phyloP scores from a whole-genome alignment of 2,797 vertebrate species.

The Furcifer pardalis region DNA sequence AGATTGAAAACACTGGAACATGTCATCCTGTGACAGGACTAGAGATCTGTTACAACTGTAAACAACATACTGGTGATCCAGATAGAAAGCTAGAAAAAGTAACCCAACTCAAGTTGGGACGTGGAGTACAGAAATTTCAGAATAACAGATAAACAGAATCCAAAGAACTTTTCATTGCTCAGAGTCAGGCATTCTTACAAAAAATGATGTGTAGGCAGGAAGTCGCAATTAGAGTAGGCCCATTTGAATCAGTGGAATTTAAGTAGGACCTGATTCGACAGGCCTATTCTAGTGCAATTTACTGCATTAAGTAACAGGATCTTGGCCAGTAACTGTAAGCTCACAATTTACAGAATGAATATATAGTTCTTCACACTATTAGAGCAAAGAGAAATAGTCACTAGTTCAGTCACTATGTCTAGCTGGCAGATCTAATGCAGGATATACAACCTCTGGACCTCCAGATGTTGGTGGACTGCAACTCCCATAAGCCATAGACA shows the following conservation, averaged over 20 bases:
- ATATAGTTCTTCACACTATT: too few species aligned
- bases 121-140: not conserved
- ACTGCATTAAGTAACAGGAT: too few species aligned
- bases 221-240: too few species aligned
- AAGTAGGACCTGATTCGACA: too few species aligned
- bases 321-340: too few species aligned
- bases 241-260: too few species aligned
- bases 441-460: not conserved
- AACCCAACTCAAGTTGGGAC: not conserved
- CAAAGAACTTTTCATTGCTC: not conserved
- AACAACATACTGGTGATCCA: not conserved
- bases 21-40: not conserved
- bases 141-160: not conserved
- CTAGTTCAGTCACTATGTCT: too few species aligned
- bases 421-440: too few species aligned
- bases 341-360: too few species aligned
- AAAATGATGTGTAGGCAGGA: not conserved
- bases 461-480: not conserved
- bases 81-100: not conserved
- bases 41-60: not conserved
- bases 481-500: not conserved
- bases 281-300: too few species aligned
- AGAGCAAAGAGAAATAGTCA: too few species aligned
- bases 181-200: not conserved
- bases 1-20: not conserved